Conservation (phyloP, 2,888 invertebrate species). For the Crioceris asparagi region DNA sequence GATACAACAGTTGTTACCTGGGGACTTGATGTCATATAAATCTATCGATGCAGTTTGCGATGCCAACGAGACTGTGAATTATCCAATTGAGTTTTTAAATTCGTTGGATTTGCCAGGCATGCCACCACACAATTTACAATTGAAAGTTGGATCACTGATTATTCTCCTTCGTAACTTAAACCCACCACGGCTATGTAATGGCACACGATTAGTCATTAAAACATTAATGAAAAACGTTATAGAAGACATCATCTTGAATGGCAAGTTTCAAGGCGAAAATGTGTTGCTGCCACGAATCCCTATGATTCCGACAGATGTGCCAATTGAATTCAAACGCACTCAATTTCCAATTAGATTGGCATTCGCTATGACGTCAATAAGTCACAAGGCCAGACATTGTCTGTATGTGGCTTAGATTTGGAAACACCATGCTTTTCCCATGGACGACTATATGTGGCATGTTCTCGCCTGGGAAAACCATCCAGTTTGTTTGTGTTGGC, state of each 20-base stretch:
- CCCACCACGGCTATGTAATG: slow-evolving; percentile 1
- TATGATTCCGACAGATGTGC: no score
- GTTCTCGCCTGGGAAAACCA: no score
- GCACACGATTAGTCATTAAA: slow-evolving; percentile 1
- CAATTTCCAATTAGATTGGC: no score
- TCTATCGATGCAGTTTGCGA: no score
- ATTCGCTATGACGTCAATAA: slow-evolving; percentile 4
- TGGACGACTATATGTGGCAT: background rate
- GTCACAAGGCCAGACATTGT: slow-evolving; percentile 3
- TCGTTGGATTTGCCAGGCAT: no score
- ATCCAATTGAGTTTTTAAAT: no score
- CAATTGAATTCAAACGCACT: no score
- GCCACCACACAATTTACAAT: no score
- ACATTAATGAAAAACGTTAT: slow-evolving; percentile 3
- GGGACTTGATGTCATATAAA: no score
- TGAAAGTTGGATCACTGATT: background rate
- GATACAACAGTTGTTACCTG: no score
- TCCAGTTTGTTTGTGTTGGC: no score
- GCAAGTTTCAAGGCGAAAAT: slow-evolving; percentile 4
- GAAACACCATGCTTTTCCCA: background rate
- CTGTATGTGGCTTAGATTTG: slow-evolving; percentile 5
- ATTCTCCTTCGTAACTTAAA: slow-evolving; percentile 1
- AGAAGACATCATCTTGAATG: slow-evolving; percentile 1
- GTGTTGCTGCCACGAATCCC: background rate
- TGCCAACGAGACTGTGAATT: no score